Conservation (phyloP, 2,113 vertebrate species). For the Phyllostomus discolor region DNA sequence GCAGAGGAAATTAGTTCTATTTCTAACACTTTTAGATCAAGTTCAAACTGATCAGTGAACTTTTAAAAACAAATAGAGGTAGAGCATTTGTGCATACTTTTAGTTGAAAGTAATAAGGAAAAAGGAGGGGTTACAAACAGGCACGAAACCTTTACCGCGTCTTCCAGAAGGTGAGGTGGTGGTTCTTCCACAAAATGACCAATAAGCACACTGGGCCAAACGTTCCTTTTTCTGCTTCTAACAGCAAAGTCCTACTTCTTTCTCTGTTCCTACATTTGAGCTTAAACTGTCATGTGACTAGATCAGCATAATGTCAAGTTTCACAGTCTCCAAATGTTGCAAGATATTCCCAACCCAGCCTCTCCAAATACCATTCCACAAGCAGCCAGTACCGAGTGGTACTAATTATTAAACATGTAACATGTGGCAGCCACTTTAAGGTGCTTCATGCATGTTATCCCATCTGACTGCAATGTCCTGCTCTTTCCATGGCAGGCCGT, state of each 20-base stretch:
- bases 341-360: not conserved
- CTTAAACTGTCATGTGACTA: not conserved
- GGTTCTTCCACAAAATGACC: not conserved
- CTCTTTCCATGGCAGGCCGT: not conserved
- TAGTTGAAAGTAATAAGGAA: not conserved
- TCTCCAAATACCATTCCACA: not conserved
- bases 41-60: not conserved
- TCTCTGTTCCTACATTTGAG: not conserved
- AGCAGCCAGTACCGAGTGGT: not conserved
- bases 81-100: not conserved
- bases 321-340: not conserved
- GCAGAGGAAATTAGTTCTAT: not conserved
- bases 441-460: not conserved
- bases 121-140: not conserved
- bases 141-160: not conserved
- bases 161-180: not conserved
- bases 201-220: not conserved
- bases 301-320: not conserved
- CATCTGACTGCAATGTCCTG: fast-evolving
- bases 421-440: not conserved
- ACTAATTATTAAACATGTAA: not conserved
- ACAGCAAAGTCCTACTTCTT: not conserved
- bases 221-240: not conserved
- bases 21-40: not conserved
- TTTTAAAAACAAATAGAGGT: not conserved